Evolutionary conservation across 2,888 invertebrate genomes (phyloP).

Genomic region (Neoscelio sp.): DNA sequence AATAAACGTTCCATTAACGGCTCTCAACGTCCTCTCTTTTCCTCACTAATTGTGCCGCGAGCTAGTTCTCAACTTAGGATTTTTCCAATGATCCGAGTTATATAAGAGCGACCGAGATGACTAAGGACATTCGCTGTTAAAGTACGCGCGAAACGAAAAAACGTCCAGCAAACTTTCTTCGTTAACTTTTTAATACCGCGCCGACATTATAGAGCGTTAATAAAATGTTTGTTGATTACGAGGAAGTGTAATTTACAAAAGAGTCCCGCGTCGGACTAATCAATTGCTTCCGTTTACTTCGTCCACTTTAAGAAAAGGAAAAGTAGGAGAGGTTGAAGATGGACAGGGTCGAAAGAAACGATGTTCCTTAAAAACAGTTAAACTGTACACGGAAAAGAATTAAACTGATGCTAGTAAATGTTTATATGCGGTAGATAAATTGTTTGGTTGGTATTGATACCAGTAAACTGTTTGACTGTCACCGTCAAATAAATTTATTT

Average conservation of each 20-base stretch:
- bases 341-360: too few species aligned
- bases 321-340: too few species aligned
- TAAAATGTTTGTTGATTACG: constrained; percentile 32
- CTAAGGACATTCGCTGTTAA: constrained; percentile 12
- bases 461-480: too few species aligned
- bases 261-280: not conserved
- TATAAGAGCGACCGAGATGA: constrained; percentile 34
- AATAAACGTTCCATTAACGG: constrained; percentile 64
- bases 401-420: too few species aligned
- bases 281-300: not conserved
- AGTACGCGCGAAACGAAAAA: constrained; percentile 15
- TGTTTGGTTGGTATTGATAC: too few species aligned
- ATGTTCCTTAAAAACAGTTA: too few species aligned
- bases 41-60: constrained; percentile 47
- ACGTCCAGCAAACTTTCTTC: constrained; percentile 29
- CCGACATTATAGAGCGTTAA: constrained; percentile 5
- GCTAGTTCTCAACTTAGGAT: constrained; percentile 58
- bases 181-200: constrained; percentile 44
- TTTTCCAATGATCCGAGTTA: constrained; percentile 47
- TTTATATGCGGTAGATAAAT: too few species aligned
- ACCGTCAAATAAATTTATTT: too few species aligned
- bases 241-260: constrained; percentile 9
- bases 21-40: constrained; percentile 39
- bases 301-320: too few species aligned
- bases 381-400: too few species aligned